These are phyloP conservation scores for Arothron firmamentum DNA, from an alignment of 2,113 vertebrate genomes.

Conservation along the genomic window DNA sequence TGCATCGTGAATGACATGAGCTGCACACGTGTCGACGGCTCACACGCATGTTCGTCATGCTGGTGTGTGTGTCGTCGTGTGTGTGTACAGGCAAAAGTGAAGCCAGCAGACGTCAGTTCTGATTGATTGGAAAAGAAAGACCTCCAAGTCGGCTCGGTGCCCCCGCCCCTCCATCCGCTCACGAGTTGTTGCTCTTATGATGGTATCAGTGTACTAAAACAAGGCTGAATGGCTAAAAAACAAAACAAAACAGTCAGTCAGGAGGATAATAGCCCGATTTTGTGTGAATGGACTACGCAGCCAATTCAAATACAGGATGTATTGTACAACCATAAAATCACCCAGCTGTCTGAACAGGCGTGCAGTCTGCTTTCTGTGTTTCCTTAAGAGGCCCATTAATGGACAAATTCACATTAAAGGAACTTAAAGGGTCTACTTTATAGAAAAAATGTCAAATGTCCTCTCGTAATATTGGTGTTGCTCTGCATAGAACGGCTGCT, in stretches of 20 bases:
- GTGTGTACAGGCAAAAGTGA: slow-evolving; percentile 28
- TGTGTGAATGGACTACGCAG: slow-evolving; percentile 55
- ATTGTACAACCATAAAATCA: slow-evolving; percentile 59
- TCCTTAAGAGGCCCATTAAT: slow-evolving; percentile 58
- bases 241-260: slow-evolving; percentile 46
- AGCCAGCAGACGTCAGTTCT: slow-evolving; percentile 43
- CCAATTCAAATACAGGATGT: slow-evolving; percentile 73
- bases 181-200: slow-evolving; percentile 66
- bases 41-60: background rate
- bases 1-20: background rate
- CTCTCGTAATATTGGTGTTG: background rate
- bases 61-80: slow-evolving; percentile 13
- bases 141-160: slow-evolving; percentile 26
- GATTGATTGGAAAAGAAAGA: slow-evolving; percentile 50
- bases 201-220: slow-evolving; percentile 70
- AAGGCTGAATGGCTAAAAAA: slow-evolving; percentile 52
- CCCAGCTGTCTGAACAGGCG: slow-evolving; percentile 57
- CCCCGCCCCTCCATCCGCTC: slow-evolving; percentile 4
- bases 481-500: background rate
- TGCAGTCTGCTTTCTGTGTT: slow-evolving; percentile 52
- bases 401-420: slow-evolving; percentile 47
- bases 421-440: slow-evolving; percentile 44
- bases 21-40: slow-evolving; percentile 1
- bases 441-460: slow-evolving; percentile 17
- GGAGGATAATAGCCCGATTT: slow-evolving; percentile 63